phyloP scores from a whole-genome alignment of 2,888 invertebrate species.

The Hydrotaea diabolus region DNA sequence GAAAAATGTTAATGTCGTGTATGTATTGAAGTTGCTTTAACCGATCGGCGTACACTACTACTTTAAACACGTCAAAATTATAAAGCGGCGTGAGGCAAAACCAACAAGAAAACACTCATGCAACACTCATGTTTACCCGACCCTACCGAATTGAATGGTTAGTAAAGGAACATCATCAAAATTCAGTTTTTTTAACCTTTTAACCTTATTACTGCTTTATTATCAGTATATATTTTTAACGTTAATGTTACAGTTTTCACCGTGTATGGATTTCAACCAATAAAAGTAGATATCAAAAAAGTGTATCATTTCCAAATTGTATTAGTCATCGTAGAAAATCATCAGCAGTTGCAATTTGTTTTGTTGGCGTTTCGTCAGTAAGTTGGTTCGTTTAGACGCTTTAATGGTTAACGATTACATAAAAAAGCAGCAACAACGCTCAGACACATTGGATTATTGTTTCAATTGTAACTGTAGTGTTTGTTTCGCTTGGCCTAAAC shows the following conservation, averaged over 20 bases:
- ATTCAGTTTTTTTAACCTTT: no score
- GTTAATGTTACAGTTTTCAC: no score
- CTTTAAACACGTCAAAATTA: no score
- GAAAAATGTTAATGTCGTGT: no score
- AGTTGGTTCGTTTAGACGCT: conserved; percentile 56
- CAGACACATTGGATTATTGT: not conserved
- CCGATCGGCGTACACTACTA: no score
- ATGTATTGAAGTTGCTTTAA: no score
- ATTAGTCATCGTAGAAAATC: conserved; percentile 45
- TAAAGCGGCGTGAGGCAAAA: no score
- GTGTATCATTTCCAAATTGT: conserved; percentile 46
- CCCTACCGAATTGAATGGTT: no score
- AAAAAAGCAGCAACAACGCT: conserved; percentile 12
- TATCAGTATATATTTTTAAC: not conserved
- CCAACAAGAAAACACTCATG: no score
- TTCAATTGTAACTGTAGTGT: conserved; percentile 23
- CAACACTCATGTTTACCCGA: no score
- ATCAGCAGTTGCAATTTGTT: conserved; percentile 7
- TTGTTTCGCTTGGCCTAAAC: conserved; percentile 48
- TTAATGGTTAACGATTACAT: conserved; percentile 61
- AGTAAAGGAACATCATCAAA: no score
- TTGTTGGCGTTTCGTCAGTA: not conserved
- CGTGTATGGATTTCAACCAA: not conserved
- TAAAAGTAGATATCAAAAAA: conserved; percentile 27
- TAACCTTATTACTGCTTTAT: not conserved